Percentiles rank a stretch among this genome's conserved stretches.
phyloP scores from a whole-genome alignment of 2,113 vertebrate genomes.

The Chionodraco myersi region DNA sequence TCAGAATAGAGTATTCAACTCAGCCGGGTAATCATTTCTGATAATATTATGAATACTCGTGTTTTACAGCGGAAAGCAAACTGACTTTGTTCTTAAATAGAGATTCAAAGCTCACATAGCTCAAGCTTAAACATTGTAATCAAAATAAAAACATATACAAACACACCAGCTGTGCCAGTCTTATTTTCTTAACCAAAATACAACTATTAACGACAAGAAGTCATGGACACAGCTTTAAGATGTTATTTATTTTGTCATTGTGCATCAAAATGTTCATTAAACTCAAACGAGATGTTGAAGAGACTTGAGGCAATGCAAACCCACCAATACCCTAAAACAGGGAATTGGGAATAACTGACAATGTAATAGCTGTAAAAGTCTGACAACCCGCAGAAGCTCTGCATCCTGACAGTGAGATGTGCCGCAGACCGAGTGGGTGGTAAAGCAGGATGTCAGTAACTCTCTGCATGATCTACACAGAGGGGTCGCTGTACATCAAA shows the following conservation, averaged over 20 bases:
- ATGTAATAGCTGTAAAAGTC: not conserved
- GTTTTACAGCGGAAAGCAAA: no score
- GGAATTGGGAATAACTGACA: not conserved
- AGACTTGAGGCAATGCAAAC: not conserved
- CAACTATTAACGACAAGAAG: not conserved
- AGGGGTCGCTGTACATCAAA: not conserved
- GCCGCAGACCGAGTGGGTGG: not conserved
- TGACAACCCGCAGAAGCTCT: not conserved
- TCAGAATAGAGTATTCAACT: no score
- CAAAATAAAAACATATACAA: no score
- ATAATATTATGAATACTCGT: no score
- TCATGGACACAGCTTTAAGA: not conserved
- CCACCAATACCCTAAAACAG: not conserved
- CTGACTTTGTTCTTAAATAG: no score
- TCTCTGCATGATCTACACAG: not conserved
- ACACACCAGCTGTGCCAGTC: not conserved
- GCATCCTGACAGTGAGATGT: not conserved
- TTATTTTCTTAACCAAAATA: not conserved
- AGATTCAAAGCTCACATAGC: no score
- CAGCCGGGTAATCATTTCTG: no score
- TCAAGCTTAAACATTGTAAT: no score
- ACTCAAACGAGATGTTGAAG: not conserved
- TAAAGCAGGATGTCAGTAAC: not conserved
- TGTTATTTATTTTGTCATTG: not conserved
- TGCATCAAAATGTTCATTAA: not conserved